A percentile compares a stretch with the other conserved stretches of the same genome.
Evolutionary conservation across 1,140 invertebrate species (phyloP).

Genomic region (Caenorhabditis brenneri): DNA sequence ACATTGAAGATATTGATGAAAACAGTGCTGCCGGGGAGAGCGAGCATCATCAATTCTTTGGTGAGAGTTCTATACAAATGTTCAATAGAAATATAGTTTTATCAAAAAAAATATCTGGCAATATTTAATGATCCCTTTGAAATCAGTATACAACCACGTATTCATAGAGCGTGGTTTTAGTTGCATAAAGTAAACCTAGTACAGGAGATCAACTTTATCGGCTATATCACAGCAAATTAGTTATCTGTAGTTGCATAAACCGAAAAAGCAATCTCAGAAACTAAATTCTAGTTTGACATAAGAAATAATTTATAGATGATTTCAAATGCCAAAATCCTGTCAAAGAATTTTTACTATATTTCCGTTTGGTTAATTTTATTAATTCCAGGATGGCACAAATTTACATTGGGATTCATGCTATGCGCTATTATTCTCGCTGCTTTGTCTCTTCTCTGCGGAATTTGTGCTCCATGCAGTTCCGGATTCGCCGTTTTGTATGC

Average conservation of each 20-base stretch:
- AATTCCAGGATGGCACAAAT: constrained; percentile 68
- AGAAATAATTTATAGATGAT: not conserved
- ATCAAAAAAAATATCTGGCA: too few relatives aligned
- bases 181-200: too few relatives aligned
- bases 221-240: too few relatives aligned
- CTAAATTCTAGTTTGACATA: too few relatives aligned
- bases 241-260: not conserved
- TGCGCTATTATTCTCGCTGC: constrained; percentile 59
- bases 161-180: too few relatives aligned
- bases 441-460: constrained; percentile 62
- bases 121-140: too few relatives aligned
- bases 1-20: constrained; percentile 63
- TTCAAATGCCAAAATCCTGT: not conserved
- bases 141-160: too few relatives aligned
- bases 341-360: not conserved
- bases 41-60: constrained; percentile 70
- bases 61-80: constrained; percentile 49
- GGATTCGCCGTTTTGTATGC: constrained; percentile 64
- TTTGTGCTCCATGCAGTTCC: constrained; percentile 66
- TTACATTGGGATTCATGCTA: constrained; percentile 65
- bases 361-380: not conserved
- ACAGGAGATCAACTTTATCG: too few relatives aligned
- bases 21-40: constrained; percentile 69
- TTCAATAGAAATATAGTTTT: too few relatives aligned
- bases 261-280: not conserved